phyloP scores from a whole-genome alignment of 2,888 invertebrate genomes.

The Schizaphis graminum region DNA sequence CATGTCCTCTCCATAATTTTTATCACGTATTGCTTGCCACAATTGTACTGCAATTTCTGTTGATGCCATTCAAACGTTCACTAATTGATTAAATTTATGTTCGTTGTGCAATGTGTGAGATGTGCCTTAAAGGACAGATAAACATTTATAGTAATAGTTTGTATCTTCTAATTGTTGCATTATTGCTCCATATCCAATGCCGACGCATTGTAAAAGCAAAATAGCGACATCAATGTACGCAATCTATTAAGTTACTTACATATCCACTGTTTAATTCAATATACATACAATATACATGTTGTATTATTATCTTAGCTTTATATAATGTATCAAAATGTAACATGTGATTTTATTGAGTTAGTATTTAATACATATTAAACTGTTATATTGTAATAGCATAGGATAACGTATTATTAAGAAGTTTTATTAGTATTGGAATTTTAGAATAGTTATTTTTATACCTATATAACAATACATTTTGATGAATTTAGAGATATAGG shows the following conservation, averaged over 20 bases:
- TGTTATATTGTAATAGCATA: not conserved
- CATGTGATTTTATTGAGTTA: not conserved
- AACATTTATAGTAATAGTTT: not conserved
- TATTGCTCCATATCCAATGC: not conserved
- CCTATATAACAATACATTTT: not conserved
- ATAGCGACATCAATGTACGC: not conserved
- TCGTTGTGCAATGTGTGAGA: not conserved
- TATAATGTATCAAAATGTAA: not conserved
- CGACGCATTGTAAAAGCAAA: not conserved
- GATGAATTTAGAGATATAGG: not conserved
- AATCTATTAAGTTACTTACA: not conserved
- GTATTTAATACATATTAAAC: not conserved
- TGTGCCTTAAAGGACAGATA: not conserved
- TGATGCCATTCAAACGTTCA: not conserved
- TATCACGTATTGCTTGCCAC: slow-evolving; percentile 18
- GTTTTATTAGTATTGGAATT: not conserved
- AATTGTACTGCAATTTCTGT: too few species aligned
- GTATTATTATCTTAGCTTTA: not conserved
- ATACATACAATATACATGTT: too few species aligned
- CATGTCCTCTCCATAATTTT: not conserved
- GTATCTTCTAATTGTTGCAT: not conserved
- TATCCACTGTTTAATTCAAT: too few species aligned
- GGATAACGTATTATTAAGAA: not conserved
- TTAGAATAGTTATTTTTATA: not conserved
- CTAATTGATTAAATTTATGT: not conserved